Evolutionary conservation across 2,888 invertebrate genomes (phyloP).

Genomic region (Hirtodrosophila confusa): DNA sequence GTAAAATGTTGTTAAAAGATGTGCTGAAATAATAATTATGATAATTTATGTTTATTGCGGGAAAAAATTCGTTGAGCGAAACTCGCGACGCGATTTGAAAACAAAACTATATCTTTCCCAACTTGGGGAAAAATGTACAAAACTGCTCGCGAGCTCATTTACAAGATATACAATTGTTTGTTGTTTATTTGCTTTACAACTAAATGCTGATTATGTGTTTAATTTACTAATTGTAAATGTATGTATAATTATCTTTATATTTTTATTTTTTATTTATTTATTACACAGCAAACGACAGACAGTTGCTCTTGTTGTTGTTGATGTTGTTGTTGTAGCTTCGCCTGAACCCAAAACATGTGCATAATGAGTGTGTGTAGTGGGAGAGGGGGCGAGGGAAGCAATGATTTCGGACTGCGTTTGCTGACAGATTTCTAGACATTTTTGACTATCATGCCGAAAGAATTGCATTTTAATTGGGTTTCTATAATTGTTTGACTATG

Average conservation of each 20-base stretch:
- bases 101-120: constrained; percentile 14
- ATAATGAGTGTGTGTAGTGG: constrained; percentile 6
- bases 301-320: not conserved
- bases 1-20: constrained; percentile 7
- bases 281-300: constrained; percentile 39
- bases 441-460: constrained; percentile 50
- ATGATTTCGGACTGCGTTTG: constrained; percentile 11
- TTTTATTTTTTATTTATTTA: no score
- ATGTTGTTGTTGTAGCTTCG: constrained; percentile 14
- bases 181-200: constrained; percentile 45
- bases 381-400: not conserved
- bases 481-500: constrained; percentile 54
- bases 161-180: constrained; percentile 39
- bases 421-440: constrained; percentile 8
- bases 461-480: constrained; percentile 37
- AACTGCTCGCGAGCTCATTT: constrained; percentile 44
- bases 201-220: constrained; percentile 66
- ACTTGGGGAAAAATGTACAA: constrained; percentile 27
- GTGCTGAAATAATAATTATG: constrained; percentile 5
- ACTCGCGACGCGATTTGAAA: constrained; percentile 31
- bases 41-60: constrained; percentile 29
- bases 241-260: constrained; percentile 33
- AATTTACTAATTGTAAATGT: constrained; percentile 66
- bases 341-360: constrained; percentile 14
- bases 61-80: constrained; percentile 32